A percentile compares a stretch with the other conserved stretches of the same genome.
phyloP scores from a whole-genome alignment of 2,888 invertebrate species.

The Tetragonisca angustula region DNA sequence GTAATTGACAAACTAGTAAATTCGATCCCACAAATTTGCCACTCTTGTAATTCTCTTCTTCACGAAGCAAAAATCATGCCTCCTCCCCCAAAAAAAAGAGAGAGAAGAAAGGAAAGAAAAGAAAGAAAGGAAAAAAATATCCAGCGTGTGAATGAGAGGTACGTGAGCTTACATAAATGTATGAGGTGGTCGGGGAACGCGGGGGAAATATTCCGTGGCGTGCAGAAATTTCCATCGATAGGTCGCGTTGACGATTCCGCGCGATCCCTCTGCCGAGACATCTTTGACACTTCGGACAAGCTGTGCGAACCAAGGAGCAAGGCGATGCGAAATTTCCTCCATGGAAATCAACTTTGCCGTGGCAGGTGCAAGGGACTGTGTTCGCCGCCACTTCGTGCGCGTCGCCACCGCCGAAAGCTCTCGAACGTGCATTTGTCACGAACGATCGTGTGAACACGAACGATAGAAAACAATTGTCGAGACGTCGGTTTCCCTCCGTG shows the following conservation, averaged over 20 bases:
- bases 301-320: constrained; percentile 38
- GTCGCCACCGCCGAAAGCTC: constrained; percentile 39
- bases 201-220: constrained; percentile 25
- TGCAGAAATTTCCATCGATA: constrained; percentile 54
- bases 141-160: too few species aligned
- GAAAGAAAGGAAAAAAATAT: background rate
- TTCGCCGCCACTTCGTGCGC: constrained; percentile 36
- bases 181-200: constrained; percentile 13
- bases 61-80: too few species aligned
- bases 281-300: constrained; percentile 59
- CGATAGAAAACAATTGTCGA: constrained; percentile 55
- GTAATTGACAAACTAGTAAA: too few species aligned
- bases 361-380: constrained; percentile 56
- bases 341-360: constrained; percentile 65
- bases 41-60: too few species aligned
- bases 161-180: constrained; percentile 18
- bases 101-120: background rate
- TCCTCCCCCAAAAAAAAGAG: too few species aligned
- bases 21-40: too few species aligned
- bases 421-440: constrained; percentile 51
- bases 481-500: constrained; percentile 41
- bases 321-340: constrained; percentile 64
- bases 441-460: constrained; percentile 44
- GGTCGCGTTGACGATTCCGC: constrained; percentile 45
- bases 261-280: constrained; percentile 39